Conservation (phyloP, 2,797 vertebrate species). For the Hippoglossus hippoglossus region DNA sequence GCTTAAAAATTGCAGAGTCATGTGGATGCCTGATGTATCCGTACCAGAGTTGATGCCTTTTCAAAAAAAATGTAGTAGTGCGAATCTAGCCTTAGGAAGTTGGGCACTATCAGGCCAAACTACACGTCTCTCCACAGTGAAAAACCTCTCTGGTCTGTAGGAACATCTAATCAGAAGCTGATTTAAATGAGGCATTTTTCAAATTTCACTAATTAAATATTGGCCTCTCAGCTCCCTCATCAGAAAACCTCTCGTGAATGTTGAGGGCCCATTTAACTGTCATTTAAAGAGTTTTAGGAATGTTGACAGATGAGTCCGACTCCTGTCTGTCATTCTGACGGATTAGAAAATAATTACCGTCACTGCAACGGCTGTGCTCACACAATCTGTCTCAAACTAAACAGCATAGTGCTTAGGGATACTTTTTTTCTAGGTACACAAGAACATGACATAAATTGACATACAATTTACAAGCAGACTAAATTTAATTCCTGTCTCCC, state of each 20-base stretch:
- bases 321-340: slow-evolving; percentile 47
- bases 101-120: no score
- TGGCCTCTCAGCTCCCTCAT: slow-evolving; percentile 25
- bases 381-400: slow-evolving; percentile 33
- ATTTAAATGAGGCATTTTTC: slow-evolving; percentile 13
- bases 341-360: slow-evolving; percentile 62
- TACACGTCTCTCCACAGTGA: no score
- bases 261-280: slow-evolving; percentile 40
- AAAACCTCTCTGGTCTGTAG: background rate
- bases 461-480: background rate
- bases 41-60: no score
- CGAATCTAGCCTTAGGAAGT: no score
- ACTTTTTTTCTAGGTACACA: background rate
- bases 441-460: background rate
- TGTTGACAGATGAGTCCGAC: slow-evolving; percentile 39
- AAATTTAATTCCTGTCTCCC: background rate
- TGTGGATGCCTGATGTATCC: no score
- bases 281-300: slow-evolving; percentile 36
- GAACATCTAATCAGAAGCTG: background rate
- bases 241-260: background rate
- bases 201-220: slow-evolving; percentile 29
- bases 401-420: background rate
- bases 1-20: no score
- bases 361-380: slow-evolving; percentile 12
- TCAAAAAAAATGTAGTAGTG: no score